Conservation (phyloP, 2,888 invertebrate species). For the Agrotis exclamationis region DNA sequence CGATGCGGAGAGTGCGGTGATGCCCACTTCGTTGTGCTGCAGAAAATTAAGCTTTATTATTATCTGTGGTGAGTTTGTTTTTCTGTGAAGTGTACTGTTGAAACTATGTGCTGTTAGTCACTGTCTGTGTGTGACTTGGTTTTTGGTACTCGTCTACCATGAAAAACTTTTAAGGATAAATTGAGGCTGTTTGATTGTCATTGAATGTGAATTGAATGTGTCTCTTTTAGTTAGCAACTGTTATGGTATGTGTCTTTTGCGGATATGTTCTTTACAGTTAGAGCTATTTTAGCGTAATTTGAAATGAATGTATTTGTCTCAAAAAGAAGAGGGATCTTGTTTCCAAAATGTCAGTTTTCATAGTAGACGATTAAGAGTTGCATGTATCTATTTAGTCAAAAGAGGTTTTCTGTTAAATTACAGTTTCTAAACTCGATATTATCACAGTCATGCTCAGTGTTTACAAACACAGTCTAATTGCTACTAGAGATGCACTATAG, state of each 20-base stretch:
- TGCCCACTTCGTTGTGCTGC: conserved; percentile 84
- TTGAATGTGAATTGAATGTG: no score
- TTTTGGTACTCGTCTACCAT: conserved; percentile 28
- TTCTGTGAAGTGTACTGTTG: conserved; percentile 49
- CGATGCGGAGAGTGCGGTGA: conserved; percentile 83
- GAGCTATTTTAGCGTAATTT: not conserved
- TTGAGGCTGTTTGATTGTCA: no score
- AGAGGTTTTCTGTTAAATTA: conserved; percentile 25
- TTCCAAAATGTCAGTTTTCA: conserved; percentile 20
- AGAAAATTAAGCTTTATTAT: conserved; percentile 42
- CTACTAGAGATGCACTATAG: conserved; percentile 52
- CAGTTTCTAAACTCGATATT: conserved; percentile 38
- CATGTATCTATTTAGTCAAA: conserved; percentile 44
- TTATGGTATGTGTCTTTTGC: no score
- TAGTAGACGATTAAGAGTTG: conserved; percentile 38
- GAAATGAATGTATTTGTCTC: not conserved
- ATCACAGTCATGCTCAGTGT: conserved; percentile 59
- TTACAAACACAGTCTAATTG: conserved; percentile 35
- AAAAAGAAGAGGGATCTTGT: no score
- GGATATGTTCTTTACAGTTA: no score
- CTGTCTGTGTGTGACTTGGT: conserved; percentile 51
- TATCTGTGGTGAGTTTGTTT: conserved; percentile 14
- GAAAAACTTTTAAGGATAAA: conserved; percentile 22
- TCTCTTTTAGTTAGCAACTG: not conserved
- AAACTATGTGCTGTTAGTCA: conserved; percentile 64